Evolutionary conservation across 1,140 invertebrate species (phyloP).

Genomic region (Potamilus streckersoni): DNA sequence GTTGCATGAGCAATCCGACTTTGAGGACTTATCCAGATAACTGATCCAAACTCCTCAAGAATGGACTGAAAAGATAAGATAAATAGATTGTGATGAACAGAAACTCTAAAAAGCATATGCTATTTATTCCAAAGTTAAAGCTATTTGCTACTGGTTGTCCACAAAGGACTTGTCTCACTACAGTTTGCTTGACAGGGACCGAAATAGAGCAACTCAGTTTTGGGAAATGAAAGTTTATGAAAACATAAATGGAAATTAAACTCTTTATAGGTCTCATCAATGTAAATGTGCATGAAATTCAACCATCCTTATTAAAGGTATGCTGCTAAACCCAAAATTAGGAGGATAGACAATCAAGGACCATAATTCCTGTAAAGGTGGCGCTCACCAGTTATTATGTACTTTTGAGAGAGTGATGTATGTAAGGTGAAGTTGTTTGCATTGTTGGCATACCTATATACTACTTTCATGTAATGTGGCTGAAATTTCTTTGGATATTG

Average conservation of each 20-base stretch:
- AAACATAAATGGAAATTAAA: not conserved
- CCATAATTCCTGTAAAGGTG: too few species aligned
- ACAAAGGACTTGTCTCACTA: not conserved
- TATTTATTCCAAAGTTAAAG: not conserved
- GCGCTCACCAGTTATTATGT: too few species aligned
- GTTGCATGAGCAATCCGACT: conserved; percentile 38
- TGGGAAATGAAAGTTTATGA: not conserved
- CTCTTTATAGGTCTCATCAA: too few species aligned
- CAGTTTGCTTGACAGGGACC: not conserved
- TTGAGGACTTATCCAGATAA: conserved; percentile 49
- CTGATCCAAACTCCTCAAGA: conserved; percentile 53
- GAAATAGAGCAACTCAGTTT: not conserved
- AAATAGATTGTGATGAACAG: not conserved
- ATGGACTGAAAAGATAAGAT: conserved; percentile 32
- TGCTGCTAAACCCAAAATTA: too few species aligned
- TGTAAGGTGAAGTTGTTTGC: too few species aligned
- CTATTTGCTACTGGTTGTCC: not conserved
- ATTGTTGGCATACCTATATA: too few species aligned
- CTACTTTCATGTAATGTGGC: too few species aligned
- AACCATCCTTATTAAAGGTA: too few species aligned
- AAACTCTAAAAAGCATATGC: not conserved
- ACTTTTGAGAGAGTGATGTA: too few species aligned
- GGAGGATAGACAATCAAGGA: too few species aligned
- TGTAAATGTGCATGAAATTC: too few species aligned
- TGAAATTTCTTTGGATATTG: too few species aligned